Conservation (phyloP, 1,140 invertebrate genomes). For the Ceratina australensis region DNA sequence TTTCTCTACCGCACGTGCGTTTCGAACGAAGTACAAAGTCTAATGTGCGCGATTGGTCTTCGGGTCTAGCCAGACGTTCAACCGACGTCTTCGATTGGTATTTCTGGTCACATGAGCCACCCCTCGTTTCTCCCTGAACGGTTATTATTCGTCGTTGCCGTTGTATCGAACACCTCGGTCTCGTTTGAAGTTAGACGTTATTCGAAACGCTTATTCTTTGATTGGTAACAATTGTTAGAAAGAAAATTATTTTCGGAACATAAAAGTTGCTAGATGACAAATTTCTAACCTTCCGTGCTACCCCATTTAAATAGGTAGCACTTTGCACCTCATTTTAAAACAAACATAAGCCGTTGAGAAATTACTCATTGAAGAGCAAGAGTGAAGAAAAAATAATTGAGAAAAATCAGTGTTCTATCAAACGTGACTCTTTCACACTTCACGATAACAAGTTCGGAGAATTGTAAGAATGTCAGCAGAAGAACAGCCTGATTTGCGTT, state of each 20-base stretch:
- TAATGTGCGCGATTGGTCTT: constrained; percentile 63
- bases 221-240: constrained; percentile 24
- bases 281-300: constrained; percentile 30
- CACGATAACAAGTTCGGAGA: constrained; percentile 45
- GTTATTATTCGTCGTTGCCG: constrained; percentile 10
- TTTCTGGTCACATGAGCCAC: constrained; percentile 10
- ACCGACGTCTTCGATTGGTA: neutral
- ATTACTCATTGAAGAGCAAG: neutral
- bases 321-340: neutral
- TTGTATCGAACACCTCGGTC: constrained; percentile 1
- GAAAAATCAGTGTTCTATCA: neutral
- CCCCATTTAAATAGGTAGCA: constrained; percentile 23
- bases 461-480: constrained; percentile 70
- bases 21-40: constrained; percentile 72
- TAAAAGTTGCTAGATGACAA: constrained; percentile 31
- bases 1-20: constrained; percentile 69
- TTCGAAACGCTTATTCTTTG: neutral
- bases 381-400: neutral
- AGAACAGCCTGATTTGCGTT: constrained; percentile 66
- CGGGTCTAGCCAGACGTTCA: neutral
- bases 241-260: neutral
- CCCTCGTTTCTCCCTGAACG: neutral
- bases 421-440: neutral
- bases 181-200: constrained; percentile 1
- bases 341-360: neutral